Conservation (phyloP, 2,888 invertebrate genomes). For the Heliconius cydno region DNA sequence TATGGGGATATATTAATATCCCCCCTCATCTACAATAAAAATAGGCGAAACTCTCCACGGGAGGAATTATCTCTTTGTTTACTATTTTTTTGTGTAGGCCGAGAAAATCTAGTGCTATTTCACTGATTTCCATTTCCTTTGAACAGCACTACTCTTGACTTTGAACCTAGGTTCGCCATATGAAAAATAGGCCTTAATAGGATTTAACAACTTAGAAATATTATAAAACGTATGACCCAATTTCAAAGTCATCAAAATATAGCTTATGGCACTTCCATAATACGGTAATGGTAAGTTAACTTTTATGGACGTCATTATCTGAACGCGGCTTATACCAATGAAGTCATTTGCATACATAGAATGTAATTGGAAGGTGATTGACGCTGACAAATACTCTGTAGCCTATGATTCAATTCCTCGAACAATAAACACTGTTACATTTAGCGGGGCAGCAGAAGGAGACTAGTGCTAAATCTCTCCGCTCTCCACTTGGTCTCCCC, state of each 20-base stretch:
- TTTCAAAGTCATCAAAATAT: constrained; percentile 22
- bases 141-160: not conserved
- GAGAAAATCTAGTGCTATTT: too few relatives aligned
- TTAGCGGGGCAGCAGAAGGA: too few relatives aligned
- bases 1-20: too few relatives aligned
- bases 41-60: too few relatives aligned
- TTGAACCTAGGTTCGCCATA: not conserved
- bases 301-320: constrained; percentile 55
- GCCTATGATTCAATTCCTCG: not conserved
- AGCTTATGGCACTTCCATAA: constrained; percentile 35
- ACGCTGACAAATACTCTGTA: constrained; percentile 45
- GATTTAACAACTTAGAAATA: not conserved
- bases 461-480: too few relatives aligned
- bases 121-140: not conserved
- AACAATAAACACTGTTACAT: too few relatives aligned
- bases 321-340: constrained; percentile 57
- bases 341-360: constrained; percentile 71
- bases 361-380: constrained; percentile 56
- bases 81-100: too few relatives aligned
- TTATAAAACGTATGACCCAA: constrained; percentile 10
- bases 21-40: too few relatives aligned
- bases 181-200: not conserved
- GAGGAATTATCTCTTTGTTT: too few relatives aligned
- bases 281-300: constrained; percentile 56
- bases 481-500: too few relatives aligned